Evolutionary conservation across 1,140 invertebrate genomes (phyloP), one percentile per base, ranked within the genome.

Genomic region (Temnothorax curvispinosus): DNA sequence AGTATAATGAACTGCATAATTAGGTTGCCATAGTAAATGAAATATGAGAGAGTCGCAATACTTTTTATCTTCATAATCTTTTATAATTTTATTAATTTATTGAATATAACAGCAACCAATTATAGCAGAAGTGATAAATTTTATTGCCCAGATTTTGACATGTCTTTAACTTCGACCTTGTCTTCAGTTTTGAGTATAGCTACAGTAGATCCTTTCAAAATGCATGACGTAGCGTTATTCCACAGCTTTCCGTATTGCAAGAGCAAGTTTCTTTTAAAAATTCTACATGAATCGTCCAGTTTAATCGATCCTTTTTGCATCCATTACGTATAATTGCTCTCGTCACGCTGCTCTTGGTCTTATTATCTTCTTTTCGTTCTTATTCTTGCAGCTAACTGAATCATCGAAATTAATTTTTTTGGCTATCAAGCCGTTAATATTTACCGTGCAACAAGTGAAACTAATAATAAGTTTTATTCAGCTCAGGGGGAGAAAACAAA

Each of bases 301-400:
- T 62, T 82, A 74, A 82, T 82, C 38, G 80, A 84, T 72, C 41
- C 41, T 84, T 54, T 82, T 75, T 84, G 69, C 69, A 84, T 75
- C 69, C 69, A 84, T 84, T 84, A 75, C 21, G 13, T 56, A 32
- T 84, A 84, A 84, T 84, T 74, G n/a, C 41, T 50, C 21, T 47
- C 54, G 21, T 74, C 54, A 56, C 13, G 77, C 77, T 50, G 7
- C 44, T 72, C 27, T 82, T 47, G 27, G 18, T 75, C 8, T 74
- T 50, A 47, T 84, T 74, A 47, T 7, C 11, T 7, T 84, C 1
- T 47, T 54, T n/a, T 50, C 1, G 7, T 50, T 74, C 27, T 44
- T 78, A 58, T 77, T 69, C 35, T 69, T 56, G 4, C 67, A 35
- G 11, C 62, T 64, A 47, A 60, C 27, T 60, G 80, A 84, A 47